phyloP scores from a whole-genome alignment of 2,888 invertebrate species.

The Hypomecis atomaria region DNA sequence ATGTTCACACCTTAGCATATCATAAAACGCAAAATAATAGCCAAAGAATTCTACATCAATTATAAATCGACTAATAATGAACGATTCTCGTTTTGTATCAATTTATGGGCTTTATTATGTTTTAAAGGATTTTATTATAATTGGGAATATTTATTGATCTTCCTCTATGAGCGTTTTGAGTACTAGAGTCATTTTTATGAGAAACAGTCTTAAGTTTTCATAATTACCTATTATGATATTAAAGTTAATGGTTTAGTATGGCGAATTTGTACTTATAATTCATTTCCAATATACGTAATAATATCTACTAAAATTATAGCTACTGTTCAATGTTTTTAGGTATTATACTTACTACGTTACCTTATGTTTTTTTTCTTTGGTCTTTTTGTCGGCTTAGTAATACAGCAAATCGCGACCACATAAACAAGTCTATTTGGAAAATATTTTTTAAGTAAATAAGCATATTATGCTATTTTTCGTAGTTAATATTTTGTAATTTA shows the following conservation, averaged over 20 bases:
- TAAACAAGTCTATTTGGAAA: no score
- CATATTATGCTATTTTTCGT: no score
- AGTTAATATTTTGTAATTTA: no score
- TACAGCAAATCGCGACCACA: no score
- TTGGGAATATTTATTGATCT: conserved; percentile 19
- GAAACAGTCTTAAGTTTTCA: not conserved
- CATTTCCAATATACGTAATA: no score
- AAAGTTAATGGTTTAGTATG: not conserved
- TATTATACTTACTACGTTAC: no score
- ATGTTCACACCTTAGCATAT: conserved; percentile 18
- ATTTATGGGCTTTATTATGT: conserved; percentile 21
- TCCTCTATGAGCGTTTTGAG: not conserved
- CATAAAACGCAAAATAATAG: conserved; percentile 24
- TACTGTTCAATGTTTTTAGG: no score
- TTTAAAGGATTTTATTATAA: conserved; percentile 20
- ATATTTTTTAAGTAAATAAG: no score
- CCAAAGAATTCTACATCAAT: conserved; percentile 14
- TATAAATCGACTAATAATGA: conserved; percentile 13
- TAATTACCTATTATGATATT: not conserved
- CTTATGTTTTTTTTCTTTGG: no score
- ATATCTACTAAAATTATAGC: no score
- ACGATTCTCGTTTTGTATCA: conserved; percentile 23
- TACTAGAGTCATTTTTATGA: not conserved
- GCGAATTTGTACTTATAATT: not conserved
- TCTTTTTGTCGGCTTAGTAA: no score